phyloP scores from a whole-genome alignment of 1,140 invertebrate species.

The Brachionus paranguensis region DNA sequence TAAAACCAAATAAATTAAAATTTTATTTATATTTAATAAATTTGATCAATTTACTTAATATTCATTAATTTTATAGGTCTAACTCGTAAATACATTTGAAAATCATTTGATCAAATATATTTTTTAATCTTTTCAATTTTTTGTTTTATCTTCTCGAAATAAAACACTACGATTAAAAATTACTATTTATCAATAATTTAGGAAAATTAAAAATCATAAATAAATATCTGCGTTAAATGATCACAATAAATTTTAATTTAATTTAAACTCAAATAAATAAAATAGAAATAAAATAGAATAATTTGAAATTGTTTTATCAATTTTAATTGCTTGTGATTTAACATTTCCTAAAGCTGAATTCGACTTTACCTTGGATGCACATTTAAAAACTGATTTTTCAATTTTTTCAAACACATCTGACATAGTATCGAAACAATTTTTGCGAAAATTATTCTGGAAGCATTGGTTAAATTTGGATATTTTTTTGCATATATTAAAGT shows the following conservation, averaged over 20 bases:
- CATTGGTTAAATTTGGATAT: background rate
- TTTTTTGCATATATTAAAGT: slow-evolving; percentile 30
- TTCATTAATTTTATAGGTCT: no score
- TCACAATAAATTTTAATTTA: background rate
- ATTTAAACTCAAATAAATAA: background rate
- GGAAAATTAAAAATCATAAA: no score
- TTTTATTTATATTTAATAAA: no score
- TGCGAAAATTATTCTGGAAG: background rate
- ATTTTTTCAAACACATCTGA: background rate
- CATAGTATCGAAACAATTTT: background rate
- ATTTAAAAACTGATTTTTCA: background rate
- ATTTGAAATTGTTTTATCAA: background rate
- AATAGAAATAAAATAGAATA: background rate
- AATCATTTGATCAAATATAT: no score
- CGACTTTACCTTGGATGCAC: background rate
- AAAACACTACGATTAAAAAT: no score
- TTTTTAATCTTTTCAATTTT: no score
- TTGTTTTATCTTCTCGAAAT: no score
- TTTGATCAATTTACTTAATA: no score
- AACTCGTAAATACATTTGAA: no score
- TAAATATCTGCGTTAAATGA: background rate
- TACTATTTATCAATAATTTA: no score
- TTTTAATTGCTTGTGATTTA: background rate
- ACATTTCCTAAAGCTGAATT: background rate
- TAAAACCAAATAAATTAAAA: no score